Evolutionary conservation across 2,888 invertebrate genomes (phyloP), one percentile per base, ranked within the genome.

Genomic region (Molanna angustata): DNA sequence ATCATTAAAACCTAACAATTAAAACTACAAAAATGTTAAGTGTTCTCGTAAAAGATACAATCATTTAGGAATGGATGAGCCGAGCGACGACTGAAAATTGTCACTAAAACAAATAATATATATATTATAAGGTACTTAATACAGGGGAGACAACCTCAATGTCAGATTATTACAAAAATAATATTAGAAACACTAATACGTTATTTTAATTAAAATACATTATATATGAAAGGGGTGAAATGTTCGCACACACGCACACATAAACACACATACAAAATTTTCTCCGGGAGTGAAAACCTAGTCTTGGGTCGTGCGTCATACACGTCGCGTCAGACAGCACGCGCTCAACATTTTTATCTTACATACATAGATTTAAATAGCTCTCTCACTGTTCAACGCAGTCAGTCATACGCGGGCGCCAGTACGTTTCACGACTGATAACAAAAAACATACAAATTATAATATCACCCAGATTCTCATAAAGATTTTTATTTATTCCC

Each of bases 91-190:
- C 21, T 18, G 16, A 35, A n/a, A n/a, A 39, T 22, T 22, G 27
- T 48, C 37, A 17, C 20, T 13, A 19, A 22, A 46, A 46, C 19
- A 11, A 46, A 14, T 17, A 19, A 45, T 45, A 33, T 37, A 14
- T 48, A 39, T 13, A 47, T n/a, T n/a, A n/a, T n/a, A n/a, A n/a
- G n/a, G n/a, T n/a, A n/a, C n/a, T n/a, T n/a, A 42, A 44, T 49
- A 37, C 21, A 49, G 39, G 32, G 40, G 43, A 46, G 37, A 27
- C 37, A 44, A 31, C 27, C 44, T 39, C 41, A 44, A 44, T 43
- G 56, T 50, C 56, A 46, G 49, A 54, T 42, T n/a, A 54, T 51
- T 54, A 57, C 43, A 57, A 57, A 57, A 51, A 57, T 53, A 55
- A 51, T n/a, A n/a, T 39, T 52, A 40, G 43, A 46, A 32, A 44